A percentile compares a stretch with the other conserved stretches of the same genome.
Conservation (phyloP, 1,140 invertebrate species). For the Ceratosolen solmsi region DNA sequence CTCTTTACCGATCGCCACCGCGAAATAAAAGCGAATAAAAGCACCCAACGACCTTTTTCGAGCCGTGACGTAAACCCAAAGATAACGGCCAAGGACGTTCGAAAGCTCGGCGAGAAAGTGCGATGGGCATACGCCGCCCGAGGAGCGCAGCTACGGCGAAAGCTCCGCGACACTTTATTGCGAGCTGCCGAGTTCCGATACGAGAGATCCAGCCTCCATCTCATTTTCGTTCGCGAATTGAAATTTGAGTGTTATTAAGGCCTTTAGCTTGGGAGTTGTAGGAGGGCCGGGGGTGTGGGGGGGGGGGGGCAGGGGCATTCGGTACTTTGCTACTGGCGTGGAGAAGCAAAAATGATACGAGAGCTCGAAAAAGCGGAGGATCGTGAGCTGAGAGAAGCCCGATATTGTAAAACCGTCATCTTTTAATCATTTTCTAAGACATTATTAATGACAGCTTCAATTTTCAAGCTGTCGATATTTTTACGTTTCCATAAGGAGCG, state of each 20-base stretch:
- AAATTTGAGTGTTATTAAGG: background rate
- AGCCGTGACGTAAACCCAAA: background rate
- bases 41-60: background rate
- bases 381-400: no score
- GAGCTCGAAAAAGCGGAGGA: background rate
- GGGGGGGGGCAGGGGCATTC: no score
- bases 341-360: background rate
- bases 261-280: no score
- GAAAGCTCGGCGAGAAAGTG: background rate
- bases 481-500: no score
- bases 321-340: no score
- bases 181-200: no score
- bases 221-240: background rate
- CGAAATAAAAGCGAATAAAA: constrained; percentile 16
- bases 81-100: constrained; percentile 33
- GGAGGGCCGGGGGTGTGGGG: no score
- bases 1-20: background rate
- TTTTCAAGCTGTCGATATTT: background rate
- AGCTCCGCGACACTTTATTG: background rate
- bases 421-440: no score
- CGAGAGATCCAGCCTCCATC: background rate
- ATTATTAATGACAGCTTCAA: background rate
- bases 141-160: background rate
- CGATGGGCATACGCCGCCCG: background rate
- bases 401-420: no score